Base-by-base conservation (phyloP, 2,888 invertebrate species). In the Stictocephala bisonia region DNA sequence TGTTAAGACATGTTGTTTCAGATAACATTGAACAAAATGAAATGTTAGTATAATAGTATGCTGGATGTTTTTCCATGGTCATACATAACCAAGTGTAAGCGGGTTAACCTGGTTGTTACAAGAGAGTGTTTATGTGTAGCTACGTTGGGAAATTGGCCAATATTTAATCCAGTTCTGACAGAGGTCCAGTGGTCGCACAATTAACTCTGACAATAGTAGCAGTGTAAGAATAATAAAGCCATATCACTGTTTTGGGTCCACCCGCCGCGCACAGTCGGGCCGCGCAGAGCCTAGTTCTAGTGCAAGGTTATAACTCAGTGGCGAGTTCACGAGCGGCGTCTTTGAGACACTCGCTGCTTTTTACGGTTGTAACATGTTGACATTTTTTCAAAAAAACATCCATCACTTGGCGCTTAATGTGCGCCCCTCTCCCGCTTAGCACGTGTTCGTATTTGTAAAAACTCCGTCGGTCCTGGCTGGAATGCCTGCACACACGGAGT, bases 281-380 rank as follows among this genome's bases (percentile, higher is more conserved):
- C 41, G 56, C 56, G 13, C 48, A 27, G 53, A n/a, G 4, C 60
- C 24, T 35, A 35, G 64, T 13, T 40, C 40, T 60, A 40, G 40
- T 41, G 40, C 35, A 53, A 58, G 70, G 70, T 71, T 71, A 71
- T 71, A 71, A 71, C 40, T 71, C 58, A 71, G 58, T 3, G 18
- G 20, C 41, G 29, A 22, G 35, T 53, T 56, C 40, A 22, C 20
- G 58, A 41, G 70, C 70, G 70, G 70, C 51, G 31, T 40, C 48
- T 71, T 71, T 71, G 70, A 58, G 22, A 22, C 2, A 9, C 58
- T 18, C 44, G 70, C 70, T 29, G 44, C 58, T 71, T 71, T 71
- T 71, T 71, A 71, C 58, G 26, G 70, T 58, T 44, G 70, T 58
- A 71, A 71, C 58, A 58, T 71, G 70, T 71, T 71, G 70, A 71